Conservation (phyloP, 2,888 invertebrate genomes). For the Allophyes oxyacanthae region DNA sequence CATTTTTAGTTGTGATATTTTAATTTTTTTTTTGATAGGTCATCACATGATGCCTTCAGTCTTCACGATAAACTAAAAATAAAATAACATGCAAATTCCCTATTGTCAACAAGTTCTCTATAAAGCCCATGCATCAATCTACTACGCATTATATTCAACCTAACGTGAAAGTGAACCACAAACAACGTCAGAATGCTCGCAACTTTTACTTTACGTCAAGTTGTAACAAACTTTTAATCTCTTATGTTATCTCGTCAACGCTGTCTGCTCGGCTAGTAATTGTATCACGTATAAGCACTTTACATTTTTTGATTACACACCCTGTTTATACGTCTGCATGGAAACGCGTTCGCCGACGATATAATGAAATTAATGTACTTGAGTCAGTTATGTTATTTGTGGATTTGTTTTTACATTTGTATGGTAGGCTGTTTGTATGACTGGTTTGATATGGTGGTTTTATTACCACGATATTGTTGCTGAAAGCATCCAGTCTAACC, state of each 20-base stretch:
- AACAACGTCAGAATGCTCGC: slow-evolving; percentile 40
- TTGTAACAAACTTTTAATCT: slow-evolving; percentile 69
- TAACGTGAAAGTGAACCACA: slow-evolving; percentile 33
- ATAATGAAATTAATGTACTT: slow-evolving; percentile 46
- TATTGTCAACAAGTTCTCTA: background rate
- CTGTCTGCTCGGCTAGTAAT: slow-evolving; percentile 45
- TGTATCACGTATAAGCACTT: slow-evolving; percentile 62
- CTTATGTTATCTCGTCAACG: slow-evolving; percentile 62
- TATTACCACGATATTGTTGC: too few species aligned
- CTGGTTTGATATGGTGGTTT: too few species aligned
- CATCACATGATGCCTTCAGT: too few species aligned
- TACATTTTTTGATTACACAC: slow-evolving; percentile 61
- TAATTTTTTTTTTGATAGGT: too few species aligned
- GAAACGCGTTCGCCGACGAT: slow-evolving; percentile 36
- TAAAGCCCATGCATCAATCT: slow-evolving; percentile 4
- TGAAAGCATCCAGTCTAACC: too few species aligned
- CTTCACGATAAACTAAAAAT: too few species aligned
- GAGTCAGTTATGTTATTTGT: slow-evolving; percentile 10
- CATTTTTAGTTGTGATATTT: too few species aligned
- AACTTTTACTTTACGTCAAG: slow-evolving; percentile 49
- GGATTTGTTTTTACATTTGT: background rate
- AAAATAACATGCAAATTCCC: too few species aligned
- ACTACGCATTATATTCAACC: slow-evolving; percentile 33
- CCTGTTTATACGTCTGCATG: slow-evolving; percentile 43
- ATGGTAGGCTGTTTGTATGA: too few species aligned